Base-by-base conservation (phyloP, 2,888 invertebrate species). In the Parnassius smintheus region DNA sequence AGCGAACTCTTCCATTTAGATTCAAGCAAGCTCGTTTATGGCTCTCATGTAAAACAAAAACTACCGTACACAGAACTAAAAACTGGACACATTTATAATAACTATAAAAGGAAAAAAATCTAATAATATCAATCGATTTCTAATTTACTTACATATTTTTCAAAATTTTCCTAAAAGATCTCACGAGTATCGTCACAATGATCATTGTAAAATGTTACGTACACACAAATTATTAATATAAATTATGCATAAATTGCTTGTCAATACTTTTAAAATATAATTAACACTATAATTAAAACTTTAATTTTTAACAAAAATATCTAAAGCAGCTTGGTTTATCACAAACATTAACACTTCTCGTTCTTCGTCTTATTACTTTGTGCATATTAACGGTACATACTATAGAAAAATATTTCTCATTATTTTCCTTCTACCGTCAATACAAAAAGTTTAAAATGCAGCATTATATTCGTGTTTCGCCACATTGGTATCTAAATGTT, bases 111-210 rank as follows among this genome's bases (percentile, higher is more conserved):
- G 35, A 35, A 35, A 0, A 18, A 35, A 4, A 35, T 35, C 35
- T 35, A 35, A 35, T 35, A 7, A 35, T 35, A 9, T 44, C 11
- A 44, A 44, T n/a, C 9, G 18, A 8, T 13, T 49, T 49, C 12
- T 49, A 2, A 48, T 57, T 55, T 72, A 85, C 88, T 88, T 67
- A 88, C 88, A 86, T 76, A 72, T 75, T 81, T 49, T 64, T 79
- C 42, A 87, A 66, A 10, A 87, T 62, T 68, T 81, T 81, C 71
- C 83, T 80, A 61, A 87, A 76, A 9, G 80, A 78, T 60, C 71
- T 64, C 72, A 83, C 80, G 45, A 89, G 72, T 48, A 74, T 66
- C 54, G 66, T 69, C 53, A 83, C 63, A 62, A 83, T 61, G 42
- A 74, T 69, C 65, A 77, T 72, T 65, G 63, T 70, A 42, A 9